Conservation (phyloP, 2,888 invertebrate genomes). For the Embidobia sp. region DNA sequence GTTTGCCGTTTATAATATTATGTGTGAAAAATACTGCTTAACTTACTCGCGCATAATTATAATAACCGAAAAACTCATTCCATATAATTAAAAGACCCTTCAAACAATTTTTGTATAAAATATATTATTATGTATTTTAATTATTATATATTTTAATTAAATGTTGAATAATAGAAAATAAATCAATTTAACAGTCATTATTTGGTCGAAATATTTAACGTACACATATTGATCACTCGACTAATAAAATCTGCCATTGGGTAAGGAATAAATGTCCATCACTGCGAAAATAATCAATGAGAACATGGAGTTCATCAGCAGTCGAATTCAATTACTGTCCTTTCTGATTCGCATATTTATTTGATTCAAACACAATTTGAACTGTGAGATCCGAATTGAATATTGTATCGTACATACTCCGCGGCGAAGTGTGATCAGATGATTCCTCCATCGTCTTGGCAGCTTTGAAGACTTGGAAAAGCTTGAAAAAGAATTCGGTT, state of each 20-base stretch:
- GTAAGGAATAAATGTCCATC: slow-evolving; percentile 38
- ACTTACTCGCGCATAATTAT: too few species aligned
- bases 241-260: slow-evolving; percentile 27
- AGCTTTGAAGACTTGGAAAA: neutral
- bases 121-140: too few species aligned
- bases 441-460: neutral
- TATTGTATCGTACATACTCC: neutral
- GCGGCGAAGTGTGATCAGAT: neutral
- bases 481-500: neutral
- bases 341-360: slow-evolving; percentile 40
- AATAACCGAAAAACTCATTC: too few species aligned
- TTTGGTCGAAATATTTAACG: slow-evolving; percentile 30
- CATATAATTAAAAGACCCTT: too few species aligned
- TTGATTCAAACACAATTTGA: slow-evolving; percentile 42
- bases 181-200: slow-evolving; percentile 37
- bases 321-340: slow-evolving; percentile 17
- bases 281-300: slow-evolving; percentile 14
- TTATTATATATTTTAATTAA: too few species aligned
- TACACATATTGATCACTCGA: slow-evolving; percentile 7
- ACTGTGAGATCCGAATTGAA: slow-evolving; percentile 8
- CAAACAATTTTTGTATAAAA: too few species aligned
- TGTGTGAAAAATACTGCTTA: too few species aligned
- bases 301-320: slow-evolving; percentile 21
- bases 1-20: too few species aligned
- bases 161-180: too few species aligned